Evolutionary conservation across 2,113 vertebrate species (phyloP).

Genomic region (Antigone vipio): DNA sequence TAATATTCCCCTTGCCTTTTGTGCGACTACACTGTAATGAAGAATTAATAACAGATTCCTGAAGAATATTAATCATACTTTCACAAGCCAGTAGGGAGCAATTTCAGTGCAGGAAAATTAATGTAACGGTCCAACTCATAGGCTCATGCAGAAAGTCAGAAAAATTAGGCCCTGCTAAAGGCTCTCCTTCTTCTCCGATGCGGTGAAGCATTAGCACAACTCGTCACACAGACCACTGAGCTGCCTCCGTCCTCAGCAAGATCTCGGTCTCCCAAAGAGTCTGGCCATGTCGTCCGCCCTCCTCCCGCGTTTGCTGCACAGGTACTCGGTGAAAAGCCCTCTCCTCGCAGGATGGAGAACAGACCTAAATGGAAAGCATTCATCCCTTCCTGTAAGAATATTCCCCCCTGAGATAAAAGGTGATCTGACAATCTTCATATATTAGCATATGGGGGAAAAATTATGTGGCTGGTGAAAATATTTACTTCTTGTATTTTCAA

Average conservation of each 20-base stretch:
- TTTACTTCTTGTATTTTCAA: background rate
- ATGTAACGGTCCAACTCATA: background rate
- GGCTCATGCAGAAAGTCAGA: background rate
- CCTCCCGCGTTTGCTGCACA: background rate
- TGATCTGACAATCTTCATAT: background rate
- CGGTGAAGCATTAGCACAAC: fast-evolving
- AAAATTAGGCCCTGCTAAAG: background rate
- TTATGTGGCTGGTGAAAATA: background rate
- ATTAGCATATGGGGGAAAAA: background rate
- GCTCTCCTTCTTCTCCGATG: background rate
- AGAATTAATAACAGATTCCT: slow-evolving; percentile 67
- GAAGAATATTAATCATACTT: slow-evolving; percentile 66
- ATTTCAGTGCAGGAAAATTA: slow-evolving; percentile 41
- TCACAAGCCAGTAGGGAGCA: slow-evolving; percentile 46
- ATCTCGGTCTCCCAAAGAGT: fast-evolving
- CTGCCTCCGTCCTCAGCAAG: background rate
- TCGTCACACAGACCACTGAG: fast-evolving
- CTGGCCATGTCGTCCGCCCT: background rate
- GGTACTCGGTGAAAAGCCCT: background rate
- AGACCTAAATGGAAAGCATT: background rate
- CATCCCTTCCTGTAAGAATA: background rate
- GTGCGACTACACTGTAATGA: slow-evolving; percentile 50
- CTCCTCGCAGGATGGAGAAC: background rate
- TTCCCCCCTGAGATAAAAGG: background rate
- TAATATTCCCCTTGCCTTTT: slow-evolving; percentile 66